Base-by-base conservation (phyloP, 2,797 vertebrate species). In the Varecia variegata region DNA sequence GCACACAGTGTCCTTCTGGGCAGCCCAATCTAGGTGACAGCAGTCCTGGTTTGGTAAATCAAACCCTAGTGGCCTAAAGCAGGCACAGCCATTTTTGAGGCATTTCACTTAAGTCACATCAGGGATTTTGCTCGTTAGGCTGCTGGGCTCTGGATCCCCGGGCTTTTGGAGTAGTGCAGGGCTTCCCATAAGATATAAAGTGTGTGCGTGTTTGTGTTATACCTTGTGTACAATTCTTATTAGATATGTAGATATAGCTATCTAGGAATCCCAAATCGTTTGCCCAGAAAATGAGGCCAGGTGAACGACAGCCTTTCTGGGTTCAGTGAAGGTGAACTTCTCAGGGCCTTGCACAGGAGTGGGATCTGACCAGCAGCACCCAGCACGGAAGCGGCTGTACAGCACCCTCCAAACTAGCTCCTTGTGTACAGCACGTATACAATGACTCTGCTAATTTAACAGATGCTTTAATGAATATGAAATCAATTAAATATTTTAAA, bases 311-410 rank as follows among this genome's bases (percentile, higher is more conserved):
- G 81, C 5, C 74, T 79, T 62, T 84, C 45, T 83, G 43, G 58
- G 32, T 73, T 52, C 83, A 60, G 56, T 35, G 30, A 80, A 68
- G 58, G 60, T 14, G 13, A 77, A 67, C 7, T 79, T 30, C 43
- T 6, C 4, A 11, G 43, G 11, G 4, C 30, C 88, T 32, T 40
- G 32, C 27, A 43, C 35, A n/a, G 21, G 25, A 25, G 47, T 1
- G 3, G 12, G 40, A 52, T 27, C 35, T 84, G 85, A 77, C 43
- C 27, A 35, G 12, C 1, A 20, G 27, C 23, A 40, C 7, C 17
- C 4, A 0, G 50, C 23, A 52, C 0, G 35, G 20, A 25, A 2
- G n/a, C 7, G 4, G 12, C 8, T 45, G 40, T 0, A 14, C 1
- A 45, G 11, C 15, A 50, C 6, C 18, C 14, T 40, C 14, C 52